Evolutionary conservation across 2,888 invertebrate species (phyloP).

Genomic region (Drosophila neonasuta): DNA sequence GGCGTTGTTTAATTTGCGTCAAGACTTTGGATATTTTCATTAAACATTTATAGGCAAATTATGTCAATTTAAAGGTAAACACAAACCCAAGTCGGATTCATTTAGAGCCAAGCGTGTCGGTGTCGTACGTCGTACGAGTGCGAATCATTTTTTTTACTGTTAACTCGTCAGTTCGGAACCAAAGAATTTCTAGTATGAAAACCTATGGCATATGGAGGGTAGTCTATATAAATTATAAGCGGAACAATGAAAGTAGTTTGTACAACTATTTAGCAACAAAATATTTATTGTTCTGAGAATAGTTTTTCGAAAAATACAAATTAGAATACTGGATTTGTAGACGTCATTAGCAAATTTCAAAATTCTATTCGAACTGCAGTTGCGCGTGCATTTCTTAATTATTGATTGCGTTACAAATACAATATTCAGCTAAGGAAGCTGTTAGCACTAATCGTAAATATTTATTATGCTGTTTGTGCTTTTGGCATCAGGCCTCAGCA

Average conservation of each 20-base stretch:
- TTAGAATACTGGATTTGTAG: constrained; percentile 31
- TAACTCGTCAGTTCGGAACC: too few species aligned
- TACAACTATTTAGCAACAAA: constrained; percentile 18
- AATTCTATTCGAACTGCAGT: constrained; percentile 52
- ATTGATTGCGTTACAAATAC: constrained; percentile 60
- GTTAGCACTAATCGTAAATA: constrained; percentile 28
- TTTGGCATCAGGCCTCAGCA: constrained; percentile 1
- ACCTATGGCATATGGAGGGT: neutral
- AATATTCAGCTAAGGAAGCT: constrained; percentile 42
- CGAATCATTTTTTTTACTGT: too few species aligned
- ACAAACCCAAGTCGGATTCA: constrained; percentile 38
- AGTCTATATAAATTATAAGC: neutral
- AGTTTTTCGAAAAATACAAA: constrained; percentile 18
- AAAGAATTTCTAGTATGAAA: neutral
- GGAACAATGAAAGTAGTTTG: neutral
- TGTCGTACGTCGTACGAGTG: neutral
- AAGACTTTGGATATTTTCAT: constrained; percentile 48
- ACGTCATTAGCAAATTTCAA: constrained; percentile 35
- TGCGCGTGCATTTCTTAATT: constrained; percentile 18
- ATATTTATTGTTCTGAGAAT: neutral
- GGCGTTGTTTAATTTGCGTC: constrained; percentile 41
- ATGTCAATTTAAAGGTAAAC: constrained; percentile 76
- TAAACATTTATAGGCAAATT: constrained; percentile 76
- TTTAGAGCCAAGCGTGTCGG: constrained; percentile 30
- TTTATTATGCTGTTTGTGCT: constrained; percentile 42